Conservation (phyloP, 1,140 invertebrate genomes). For the Globodera rostochiensis region DNA sequence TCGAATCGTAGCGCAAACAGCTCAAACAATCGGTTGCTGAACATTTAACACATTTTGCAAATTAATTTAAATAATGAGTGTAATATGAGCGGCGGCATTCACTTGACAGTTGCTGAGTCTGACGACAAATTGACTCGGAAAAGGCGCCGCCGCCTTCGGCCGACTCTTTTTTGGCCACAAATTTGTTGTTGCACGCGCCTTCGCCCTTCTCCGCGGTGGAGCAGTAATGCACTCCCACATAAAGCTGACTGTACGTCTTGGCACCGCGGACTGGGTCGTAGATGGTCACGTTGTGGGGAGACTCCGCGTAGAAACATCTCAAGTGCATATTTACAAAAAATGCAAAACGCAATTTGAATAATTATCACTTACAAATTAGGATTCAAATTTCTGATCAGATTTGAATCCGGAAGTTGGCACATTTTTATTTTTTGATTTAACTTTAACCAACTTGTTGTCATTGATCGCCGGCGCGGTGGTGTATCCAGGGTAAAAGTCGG, state of each 20-base stretch:
- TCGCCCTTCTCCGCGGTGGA: neutral
- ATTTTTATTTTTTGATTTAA: no score
- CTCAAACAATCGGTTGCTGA: neutral
- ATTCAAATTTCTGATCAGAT: neutral
- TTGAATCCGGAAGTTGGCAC: neutral
- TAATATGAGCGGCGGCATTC: neutral
- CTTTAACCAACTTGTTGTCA: no score
- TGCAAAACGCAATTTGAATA: neutral
- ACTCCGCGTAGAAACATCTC: neutral
- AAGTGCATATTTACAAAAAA: neutral
- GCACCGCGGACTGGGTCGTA: neutral
- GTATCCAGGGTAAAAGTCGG: neutral
- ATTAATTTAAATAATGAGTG: neutral
- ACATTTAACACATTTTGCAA: neutral
- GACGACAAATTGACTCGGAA: neutral
- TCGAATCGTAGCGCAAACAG: neutral
- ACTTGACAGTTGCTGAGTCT: neutral
- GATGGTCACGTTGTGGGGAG: neutral
- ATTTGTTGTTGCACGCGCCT: conserved; percentile 1
- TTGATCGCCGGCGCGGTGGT: no score
- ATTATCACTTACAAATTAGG: neutral
- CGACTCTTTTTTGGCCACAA: neutral
- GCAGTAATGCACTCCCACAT: neutral
- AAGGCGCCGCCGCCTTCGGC: no score
- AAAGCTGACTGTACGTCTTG: neutral